Evolutionary conservation across 2,797 vertebrate species (phyloP).

Genomic region (Melanotaenia nigrans): DNA sequence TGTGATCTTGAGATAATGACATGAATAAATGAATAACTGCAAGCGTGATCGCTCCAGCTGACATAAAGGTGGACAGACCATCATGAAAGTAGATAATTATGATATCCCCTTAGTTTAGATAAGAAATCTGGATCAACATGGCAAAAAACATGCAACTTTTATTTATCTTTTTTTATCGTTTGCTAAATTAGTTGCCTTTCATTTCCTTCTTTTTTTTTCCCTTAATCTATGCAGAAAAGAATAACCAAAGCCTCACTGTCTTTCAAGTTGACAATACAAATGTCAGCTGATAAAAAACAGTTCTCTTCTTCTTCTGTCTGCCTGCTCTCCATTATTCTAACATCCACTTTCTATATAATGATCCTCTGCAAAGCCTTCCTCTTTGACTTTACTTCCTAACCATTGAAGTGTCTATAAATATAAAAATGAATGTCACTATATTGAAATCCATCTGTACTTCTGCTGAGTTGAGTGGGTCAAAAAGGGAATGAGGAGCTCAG

Average conservation of each 20-base stretch:
- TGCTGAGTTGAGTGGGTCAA: conserved; percentile 33
- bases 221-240: conserved; percentile 15
- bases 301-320: conserved; percentile 17
- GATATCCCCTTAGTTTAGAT: no score
- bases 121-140: no score
- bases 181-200: not conserved
- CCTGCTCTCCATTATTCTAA: conserved; percentile 36
- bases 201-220: not conserved
- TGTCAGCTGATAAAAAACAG: not conserved
- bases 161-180: not conserved
- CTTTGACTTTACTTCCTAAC: conserved; percentile 22
- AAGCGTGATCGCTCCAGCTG: no score
- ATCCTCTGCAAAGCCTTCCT: conserved; percentile 43
- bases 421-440: conserved; percentile 29
- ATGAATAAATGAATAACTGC: no score
- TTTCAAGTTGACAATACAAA: conserved; percentile 29
- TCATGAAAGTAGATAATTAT: no score
- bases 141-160: not conserved
- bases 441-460: conserved; percentile 44
- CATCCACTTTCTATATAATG: conserved; percentile 28
- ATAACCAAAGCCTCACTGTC: not conserved
- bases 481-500: conserved; percentile 33
- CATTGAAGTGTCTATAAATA: conserved; percentile 44
- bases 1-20: no score
- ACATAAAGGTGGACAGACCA: no score